Evolutionary conservation across 2,888 invertebrate species (phyloP), one percentile per base, ranked within the genome.

Genomic region (Nemoura dubitans): DNA sequence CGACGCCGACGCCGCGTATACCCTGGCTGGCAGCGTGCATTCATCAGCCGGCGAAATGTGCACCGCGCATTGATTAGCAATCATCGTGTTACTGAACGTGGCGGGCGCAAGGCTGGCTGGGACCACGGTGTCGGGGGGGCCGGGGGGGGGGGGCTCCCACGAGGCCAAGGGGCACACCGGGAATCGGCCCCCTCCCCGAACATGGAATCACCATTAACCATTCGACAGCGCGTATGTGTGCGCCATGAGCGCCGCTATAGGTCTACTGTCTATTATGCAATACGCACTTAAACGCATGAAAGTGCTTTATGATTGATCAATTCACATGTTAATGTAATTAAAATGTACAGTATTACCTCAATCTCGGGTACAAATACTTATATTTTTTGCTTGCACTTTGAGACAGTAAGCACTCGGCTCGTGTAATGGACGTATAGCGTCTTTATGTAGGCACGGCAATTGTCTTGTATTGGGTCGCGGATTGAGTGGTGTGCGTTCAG

Each of bases 191-290:
- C 83, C 82, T 5, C 42, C 26, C 29, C 84, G 27, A 59, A 84
- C 84, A 84, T 29, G 84, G 84, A 84, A 84, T 84, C 59, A 84
- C 84, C 84, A 84, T 84, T 84, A 84, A 42, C 26, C 28, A 78
- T 26, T 21, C 14, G 16, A 10, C 59, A 78, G 78, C 10, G 26
- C 6, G 78, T 10, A 27, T 10, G 26, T 10, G 26, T 21, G 78
- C 36, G 36, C 36, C 30, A 81, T 14, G 81, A n/a, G n/a, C n/a
- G n/a, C n/a, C 14, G 16, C 0, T 30, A 27, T 5, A 78, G 5
- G 78, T 6, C 28, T 81, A 30, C 28, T 81, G 28, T 30, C 29
- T 29, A 81, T 81, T 81, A 30, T 81, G 81, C 28, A 29, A 81
- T 27, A 78, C 14, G 28, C 16, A 78, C 78, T 27, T 78, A 10